Evolutionary conservation across 2,797 vertebrate species (phyloP).

Genomic region (Tauraco hartlaubi): DNA sequence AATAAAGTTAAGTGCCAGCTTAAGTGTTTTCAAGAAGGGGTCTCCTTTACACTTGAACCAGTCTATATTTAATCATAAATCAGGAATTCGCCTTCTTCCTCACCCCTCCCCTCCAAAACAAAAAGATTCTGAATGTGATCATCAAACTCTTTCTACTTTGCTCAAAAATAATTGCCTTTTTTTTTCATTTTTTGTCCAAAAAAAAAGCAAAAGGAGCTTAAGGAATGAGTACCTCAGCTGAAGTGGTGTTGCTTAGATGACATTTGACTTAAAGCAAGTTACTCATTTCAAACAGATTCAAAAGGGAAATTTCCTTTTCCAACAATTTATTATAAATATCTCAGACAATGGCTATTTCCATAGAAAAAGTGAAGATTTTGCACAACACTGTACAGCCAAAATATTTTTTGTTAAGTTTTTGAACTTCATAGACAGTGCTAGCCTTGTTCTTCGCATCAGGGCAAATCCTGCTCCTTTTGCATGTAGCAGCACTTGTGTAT

Average conservation of each 20-base stretch:
- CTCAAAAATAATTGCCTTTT: neutral
- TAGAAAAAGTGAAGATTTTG: neutral
- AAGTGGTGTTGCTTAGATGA: neutral
- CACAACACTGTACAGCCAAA: neutral
- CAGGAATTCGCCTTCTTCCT: conserved; percentile 10
- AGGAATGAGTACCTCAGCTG: neutral
- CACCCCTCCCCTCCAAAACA: neutral
- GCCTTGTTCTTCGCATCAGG: neutral
- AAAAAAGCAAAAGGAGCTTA: neutral
- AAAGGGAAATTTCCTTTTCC: neutral
- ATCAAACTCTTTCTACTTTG: neutral
- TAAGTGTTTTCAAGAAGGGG: conserved; percentile 50
- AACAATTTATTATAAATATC: neutral
- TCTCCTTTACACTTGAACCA: conserved; percentile 51
- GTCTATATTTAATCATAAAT: conserved; percentile 56
- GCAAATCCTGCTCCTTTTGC: neutral
- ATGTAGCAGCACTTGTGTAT: neutral
- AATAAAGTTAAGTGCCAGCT: conserved; percentile 64
- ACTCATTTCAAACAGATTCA: neutral
- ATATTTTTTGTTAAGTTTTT: neutral
- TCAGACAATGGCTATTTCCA: neutral
- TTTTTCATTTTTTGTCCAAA: neutral
- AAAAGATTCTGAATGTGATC: neutral
- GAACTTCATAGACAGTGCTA: neutral
- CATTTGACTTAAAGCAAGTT: neutral